Base-by-base conservation (phyloP, 2,113 vertebrate genomes). In the Columba livia region DNA sequence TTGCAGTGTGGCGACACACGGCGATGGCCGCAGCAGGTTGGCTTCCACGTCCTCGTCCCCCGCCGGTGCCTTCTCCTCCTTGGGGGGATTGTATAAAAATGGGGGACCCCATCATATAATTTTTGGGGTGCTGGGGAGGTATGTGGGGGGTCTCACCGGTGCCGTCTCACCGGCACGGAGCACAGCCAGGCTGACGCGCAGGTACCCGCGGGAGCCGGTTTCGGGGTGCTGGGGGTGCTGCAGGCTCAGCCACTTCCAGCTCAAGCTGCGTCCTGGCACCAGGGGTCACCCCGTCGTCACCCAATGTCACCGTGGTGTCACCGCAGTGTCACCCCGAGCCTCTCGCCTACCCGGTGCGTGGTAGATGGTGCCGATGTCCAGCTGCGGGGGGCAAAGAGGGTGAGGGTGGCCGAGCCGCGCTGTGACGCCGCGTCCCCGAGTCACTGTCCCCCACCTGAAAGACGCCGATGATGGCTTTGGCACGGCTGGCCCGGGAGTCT, bases 231-330 rank as follows among this genome's bases (percentile, higher is more conserved):
- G 28, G 2, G 95, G 96, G 9, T 94, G 95, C 88, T 93, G 96
- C 54, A 98, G 96, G 54, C 98, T 95, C 65, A 98, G 71, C 98
- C 98, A 98, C 62, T 84, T 96, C 89, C 97, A 75, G 40, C 88
- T 75, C 67, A 98, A 85, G 12, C 79, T 79, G 65, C 66, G 98
- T 36, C 94, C 98, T 98, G 87, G 21, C 12, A 0, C 0, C 7
- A 23, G 42, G 42, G 42, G 42, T 17, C 42, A 44, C 15, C 42
- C 15, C 17, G 3, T 9, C 0, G 38, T 13, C 61, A 36, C 25
- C 2, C 10, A 1, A 4, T 2, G 13, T 56, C 80, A 36, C 34
- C 42, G 19, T 7, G 2, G 3, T 1, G 21, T 8, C 71, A 58
- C 51, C n/a, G 5, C 7, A 2, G 12, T 3, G 56, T 15, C 80